A percentile compares a stretch with the other conserved stretches of the same genome.
Conservation (phyloP, 1,140 invertebrate species). For the Calephelis virginiensis region DNA sequence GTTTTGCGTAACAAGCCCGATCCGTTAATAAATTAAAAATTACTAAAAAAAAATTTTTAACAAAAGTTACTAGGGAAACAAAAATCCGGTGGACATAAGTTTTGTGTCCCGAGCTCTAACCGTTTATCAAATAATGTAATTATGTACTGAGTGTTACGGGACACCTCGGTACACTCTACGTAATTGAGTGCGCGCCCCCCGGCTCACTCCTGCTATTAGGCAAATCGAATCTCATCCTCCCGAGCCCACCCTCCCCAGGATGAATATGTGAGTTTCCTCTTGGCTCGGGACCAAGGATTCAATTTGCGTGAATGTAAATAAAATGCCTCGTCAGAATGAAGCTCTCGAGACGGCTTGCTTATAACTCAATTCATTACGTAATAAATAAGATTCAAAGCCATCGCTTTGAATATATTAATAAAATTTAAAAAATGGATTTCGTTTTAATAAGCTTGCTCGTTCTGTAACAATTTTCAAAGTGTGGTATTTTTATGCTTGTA, state of each 20-base stretch:
- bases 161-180: slow-evolving; percentile 68
- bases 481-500: no score
- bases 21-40: no score
- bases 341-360: slow-evolving; percentile 26
- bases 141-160: slow-evolving; percentile 67
- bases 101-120: slow-evolving; percentile 33
- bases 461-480: no score
- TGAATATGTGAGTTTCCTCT: slow-evolving; percentile 59
- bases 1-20: no score
- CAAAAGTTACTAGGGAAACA: not conserved
- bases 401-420: not conserved
- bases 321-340: slow-evolving; percentile 45
- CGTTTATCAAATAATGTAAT: slow-evolving; percentile 76
- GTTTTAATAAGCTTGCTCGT: no score
- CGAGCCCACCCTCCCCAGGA: slow-evolving; percentile 33
- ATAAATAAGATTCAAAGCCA: slow-evolving; percentile 3
- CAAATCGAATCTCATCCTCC: slow-evolving; percentile 68
- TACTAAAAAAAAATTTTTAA: not conserved
- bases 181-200: slow-evolving; percentile 70
- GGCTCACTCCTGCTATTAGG: slow-evolving; percentile 66
- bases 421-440: not conserved
- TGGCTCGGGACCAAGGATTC: slow-evolving; percentile 64
- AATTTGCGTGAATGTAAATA: slow-evolving; percentile 73
- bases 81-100: slow-evolving; percentile 20
- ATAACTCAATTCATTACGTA: slow-evolving; percentile 37